Conservation (phyloP, 2,113 vertebrate genomes). For the Aythya baeri region DNA sequence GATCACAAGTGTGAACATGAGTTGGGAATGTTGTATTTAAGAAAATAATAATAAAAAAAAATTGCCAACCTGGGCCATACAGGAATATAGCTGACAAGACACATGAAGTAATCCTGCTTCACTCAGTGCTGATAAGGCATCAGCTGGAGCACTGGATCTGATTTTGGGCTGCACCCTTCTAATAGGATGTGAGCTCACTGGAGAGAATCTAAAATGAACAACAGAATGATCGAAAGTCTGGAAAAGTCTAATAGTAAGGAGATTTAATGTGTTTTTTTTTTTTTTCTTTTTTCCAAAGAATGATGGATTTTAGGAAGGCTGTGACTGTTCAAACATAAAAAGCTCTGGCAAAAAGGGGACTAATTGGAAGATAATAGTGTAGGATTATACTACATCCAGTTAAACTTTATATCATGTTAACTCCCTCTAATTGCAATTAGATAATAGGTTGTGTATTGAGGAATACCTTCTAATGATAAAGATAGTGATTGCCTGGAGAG, state of each 20-base stretch:
- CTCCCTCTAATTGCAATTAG: background rate
- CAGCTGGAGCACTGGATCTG: conserved; percentile 33
- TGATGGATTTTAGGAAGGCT: background rate
- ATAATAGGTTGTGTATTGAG: background rate
- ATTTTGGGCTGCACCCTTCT: conserved; percentile 26
- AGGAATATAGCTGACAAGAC: conserved; percentile 46
- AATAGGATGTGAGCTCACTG: conserved; percentile 21
- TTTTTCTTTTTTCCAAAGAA: background rate
- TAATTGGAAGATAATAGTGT: background rate
- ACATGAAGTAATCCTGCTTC: conserved; percentile 53
- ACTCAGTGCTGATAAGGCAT: conserved; percentile 67
- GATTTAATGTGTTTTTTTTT: background rate
- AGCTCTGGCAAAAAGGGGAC: background rate
- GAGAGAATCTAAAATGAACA: background rate
- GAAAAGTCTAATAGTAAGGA: background rate
- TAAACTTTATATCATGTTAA: background rate
- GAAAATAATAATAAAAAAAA: background rate
- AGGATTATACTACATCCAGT: no score
- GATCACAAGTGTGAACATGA: conserved; percentile 42
- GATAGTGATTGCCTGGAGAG: background rate
- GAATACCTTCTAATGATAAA: background rate
- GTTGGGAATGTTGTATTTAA: background rate
- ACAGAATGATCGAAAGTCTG: background rate
- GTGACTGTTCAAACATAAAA: background rate
- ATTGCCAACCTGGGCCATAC: background rate